These are phyloP conservation scores for Gonatopus flavifemur DNA, from an alignment of 1,140 invertebrate species.

Conservation along the genomic window DNA sequence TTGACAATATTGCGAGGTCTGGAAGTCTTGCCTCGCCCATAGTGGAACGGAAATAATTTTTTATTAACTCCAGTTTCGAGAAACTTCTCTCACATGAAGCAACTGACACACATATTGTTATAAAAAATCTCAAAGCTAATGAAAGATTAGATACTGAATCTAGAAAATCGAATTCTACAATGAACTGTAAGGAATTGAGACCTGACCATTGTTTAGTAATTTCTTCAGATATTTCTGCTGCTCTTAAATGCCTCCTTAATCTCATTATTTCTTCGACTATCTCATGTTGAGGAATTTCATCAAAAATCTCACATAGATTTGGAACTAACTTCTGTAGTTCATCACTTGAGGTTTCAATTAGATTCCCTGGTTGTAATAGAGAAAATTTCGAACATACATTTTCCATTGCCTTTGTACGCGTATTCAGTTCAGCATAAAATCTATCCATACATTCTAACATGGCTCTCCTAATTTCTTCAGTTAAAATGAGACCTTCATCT, in stretches of 20 bases:
- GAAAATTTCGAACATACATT: slow-evolving; percentile 8
- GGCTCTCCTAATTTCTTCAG: slow-evolving; percentile 5
- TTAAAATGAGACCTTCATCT: slow-evolving; percentile 4
- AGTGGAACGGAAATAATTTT: slow-evolving; percentile 3
- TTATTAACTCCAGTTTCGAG: slow-evolving; percentile 9
- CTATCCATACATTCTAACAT: slow-evolving; percentile 11
- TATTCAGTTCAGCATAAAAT: slow-evolving; percentile 4
- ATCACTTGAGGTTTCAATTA: too few relatives aligned
- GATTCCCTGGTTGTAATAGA: too few relatives aligned
- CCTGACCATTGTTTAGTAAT: slow-evolving; percentile 10
- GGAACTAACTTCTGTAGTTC: too few relatives aligned
- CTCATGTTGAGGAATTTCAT: slow-evolving; percentile 7
- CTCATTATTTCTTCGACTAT: slow-evolving; percentile 4
- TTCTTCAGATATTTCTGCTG: background rate
- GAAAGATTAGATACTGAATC: slow-evolving; percentile 12
- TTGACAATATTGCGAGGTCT: slow-evolving; percentile 4
- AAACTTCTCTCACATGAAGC: slow-evolving; percentile 7
- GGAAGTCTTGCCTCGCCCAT: slow-evolving; percentile 4
- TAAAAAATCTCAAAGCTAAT: slow-evolving; percentile 11
- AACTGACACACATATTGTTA: slow-evolving; percentile 4
- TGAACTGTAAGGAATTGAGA: slow-evolving; percentile 15
- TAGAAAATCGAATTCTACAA: slow-evolving; percentile 7
- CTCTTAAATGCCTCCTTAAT: background rate
- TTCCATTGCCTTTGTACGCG: slow-evolving; percentile 5
- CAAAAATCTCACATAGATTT: too few relatives aligned